Evolutionary conservation across 2,113 vertebrate species (phyloP).

Genomic region (Grantiella picta): DNA sequence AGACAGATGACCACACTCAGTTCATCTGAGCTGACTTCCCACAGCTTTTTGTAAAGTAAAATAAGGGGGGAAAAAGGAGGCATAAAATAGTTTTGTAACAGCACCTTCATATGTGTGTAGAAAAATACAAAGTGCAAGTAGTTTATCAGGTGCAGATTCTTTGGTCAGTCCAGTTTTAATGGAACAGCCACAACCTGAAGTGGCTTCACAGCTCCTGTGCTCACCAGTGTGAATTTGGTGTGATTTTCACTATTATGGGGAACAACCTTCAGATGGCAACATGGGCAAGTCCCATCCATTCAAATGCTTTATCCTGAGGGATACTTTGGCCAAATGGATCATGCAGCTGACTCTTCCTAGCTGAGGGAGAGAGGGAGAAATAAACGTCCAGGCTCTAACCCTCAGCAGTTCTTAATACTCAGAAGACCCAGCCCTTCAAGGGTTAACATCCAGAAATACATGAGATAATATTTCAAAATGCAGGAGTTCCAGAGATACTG

Average conservation of each 20-base stretch:
- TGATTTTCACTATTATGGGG: background rate
- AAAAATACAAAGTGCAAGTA: background rate
- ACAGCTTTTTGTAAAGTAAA: background rate
- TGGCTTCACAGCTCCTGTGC: background rate
- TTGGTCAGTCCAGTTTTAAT: background rate
- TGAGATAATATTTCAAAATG: background rate
- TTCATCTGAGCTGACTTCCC: background rate
- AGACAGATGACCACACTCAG: background rate
- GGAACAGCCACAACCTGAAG: background rate
- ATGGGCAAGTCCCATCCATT: background rate
- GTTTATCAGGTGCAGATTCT: background rate
- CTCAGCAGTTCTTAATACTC: background rate
- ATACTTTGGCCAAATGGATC: background rate
- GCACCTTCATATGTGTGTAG: background rate
- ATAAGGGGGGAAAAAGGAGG: accelerated
- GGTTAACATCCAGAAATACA: background rate
- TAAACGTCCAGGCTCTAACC: background rate
- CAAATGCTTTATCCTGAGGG: background rate
- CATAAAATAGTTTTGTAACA: background rate
- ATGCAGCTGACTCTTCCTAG: background rate
- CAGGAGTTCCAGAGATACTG: background rate
- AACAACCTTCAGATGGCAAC: background rate
- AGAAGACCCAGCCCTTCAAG: background rate
- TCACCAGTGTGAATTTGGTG: background rate
- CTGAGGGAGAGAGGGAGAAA: background rate